These are phyloP conservation scores for Chrysogorgia sp. DNA, from an alignment of 92 coral and sea anemone species.

Conservation along the genomic window DNA sequence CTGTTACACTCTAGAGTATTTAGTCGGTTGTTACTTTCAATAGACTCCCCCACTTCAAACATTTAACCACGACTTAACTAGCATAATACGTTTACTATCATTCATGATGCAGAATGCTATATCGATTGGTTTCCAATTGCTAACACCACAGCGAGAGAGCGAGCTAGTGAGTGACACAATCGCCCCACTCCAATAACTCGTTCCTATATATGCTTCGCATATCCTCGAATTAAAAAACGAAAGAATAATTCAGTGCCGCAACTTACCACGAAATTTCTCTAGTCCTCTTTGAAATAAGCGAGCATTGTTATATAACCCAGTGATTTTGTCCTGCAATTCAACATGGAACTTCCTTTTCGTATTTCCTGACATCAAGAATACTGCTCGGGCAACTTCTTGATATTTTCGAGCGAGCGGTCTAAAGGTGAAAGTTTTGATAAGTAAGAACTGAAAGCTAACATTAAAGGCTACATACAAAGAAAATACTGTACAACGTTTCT, in stretches of 20 bases:
- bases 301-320: constrained; percentile 76
- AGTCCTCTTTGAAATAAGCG: constrained; percentile 87
- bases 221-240: not conserved
- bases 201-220: not conserved
- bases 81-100: too few relatives aligned
- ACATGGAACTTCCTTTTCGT: constrained; percentile 85
- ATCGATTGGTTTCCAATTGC: too few relatives aligned
- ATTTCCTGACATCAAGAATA: constrained; percentile 78
- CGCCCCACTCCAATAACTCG: too few relatives aligned
- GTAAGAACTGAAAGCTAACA: not conserved
- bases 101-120: too few relatives aligned
- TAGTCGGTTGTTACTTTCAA: too few relatives aligned
- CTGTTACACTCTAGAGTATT: too few relatives aligned
- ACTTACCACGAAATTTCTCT: constrained; percentile 83
- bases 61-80: too few relatives aligned
- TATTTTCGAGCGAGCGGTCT: constrained; percentile 87
- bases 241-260: not conserved
- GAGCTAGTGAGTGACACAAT: too few relatives aligned
- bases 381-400: constrained; percentile 94
- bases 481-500: too few relatives aligned
- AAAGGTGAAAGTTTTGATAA: not conserved
- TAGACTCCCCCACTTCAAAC: too few relatives aligned
- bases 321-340: constrained; percentile 88
- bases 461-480: not conserved
- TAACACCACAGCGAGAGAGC: not conserved